A percentile compares a stretch with the other conserved stretches of the same genome.
Conservation (phyloP, 1,140 invertebrate species). For the Whitmania pigra region DNA sequence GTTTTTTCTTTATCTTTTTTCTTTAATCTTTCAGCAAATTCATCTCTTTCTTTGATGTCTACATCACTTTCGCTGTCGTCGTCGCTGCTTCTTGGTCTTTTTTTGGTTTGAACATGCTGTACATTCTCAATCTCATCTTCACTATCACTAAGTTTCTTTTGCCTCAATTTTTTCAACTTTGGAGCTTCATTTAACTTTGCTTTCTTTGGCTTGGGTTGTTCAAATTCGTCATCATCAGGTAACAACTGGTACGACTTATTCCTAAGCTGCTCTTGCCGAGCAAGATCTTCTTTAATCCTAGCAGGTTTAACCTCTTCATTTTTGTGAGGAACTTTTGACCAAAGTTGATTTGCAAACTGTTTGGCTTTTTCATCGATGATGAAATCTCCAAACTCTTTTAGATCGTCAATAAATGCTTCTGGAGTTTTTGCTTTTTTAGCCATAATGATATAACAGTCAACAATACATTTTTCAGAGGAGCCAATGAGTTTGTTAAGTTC, state of each 20-base stretch:
- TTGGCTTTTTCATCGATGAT: constrained; percentile 41
- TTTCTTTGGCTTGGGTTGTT: constrained; percentile 32
- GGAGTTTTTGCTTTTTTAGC: constrained; percentile 40
- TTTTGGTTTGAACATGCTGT: constrained; percentile 16
- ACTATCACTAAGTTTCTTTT: constrained; percentile 31
- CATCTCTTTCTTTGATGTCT: constrained; percentile 84
- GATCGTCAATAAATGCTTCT: constrained; percentile 41
- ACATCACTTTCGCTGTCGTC: constrained; percentile 31
- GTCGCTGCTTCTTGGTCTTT: constrained; percentile 14
- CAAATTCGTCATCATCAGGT: constrained; percentile 39
- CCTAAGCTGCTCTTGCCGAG: constrained; percentile 38
- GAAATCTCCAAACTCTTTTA: constrained; percentile 44
- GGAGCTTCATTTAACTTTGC: constrained; percentile 36
- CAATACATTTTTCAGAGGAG: constrained; percentile 46
- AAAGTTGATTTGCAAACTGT: constrained; percentile 41
- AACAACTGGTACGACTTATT: constrained; percentile 41
- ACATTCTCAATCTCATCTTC: constrained; percentile 24
- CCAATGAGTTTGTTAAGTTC: constrained; percentile 47
- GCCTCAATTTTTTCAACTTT: constrained; percentile 41
- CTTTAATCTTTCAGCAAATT: constrained; percentile 74
- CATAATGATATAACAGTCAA: constrained; percentile 46
- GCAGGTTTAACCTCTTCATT: constrained; percentile 31
- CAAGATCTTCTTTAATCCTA: constrained; percentile 32
- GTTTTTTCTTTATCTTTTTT: constrained; percentile 79
- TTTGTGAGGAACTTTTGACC: constrained; percentile 37